Conservation (phyloP, 1,140 invertebrate genomes). For the Drosophila paulistorum region DNA sequence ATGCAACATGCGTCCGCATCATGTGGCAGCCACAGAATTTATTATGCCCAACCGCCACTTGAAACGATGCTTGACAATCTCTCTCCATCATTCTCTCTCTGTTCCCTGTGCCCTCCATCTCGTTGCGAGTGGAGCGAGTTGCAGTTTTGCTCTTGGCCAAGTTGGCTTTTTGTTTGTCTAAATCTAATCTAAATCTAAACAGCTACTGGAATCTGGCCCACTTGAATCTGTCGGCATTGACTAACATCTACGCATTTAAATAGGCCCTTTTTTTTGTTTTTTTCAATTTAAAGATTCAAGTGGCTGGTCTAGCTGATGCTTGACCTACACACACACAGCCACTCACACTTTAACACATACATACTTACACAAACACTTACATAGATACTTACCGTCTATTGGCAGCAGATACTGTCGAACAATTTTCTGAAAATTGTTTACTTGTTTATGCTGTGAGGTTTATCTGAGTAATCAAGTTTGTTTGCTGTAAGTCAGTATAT, state of each 20-base stretch:
- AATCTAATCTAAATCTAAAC: conserved; percentile 46
- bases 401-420: conserved; percentile 31
- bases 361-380: conserved; percentile 17
- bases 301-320: conserved; percentile 39
- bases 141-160: conserved; percentile 54
- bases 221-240: conserved; percentile 60
- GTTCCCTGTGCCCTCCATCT: conserved; percentile 37
- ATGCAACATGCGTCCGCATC: conserved; percentile 60
- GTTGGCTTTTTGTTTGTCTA: conserved; percentile 60
- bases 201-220: conserved; percentile 52
- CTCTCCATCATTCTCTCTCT: conserved; percentile 2
- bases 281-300: conserved; percentile 38
- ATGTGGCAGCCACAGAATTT: conserved; percentile 69
- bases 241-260: conserved; percentile 60
- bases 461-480: conserved; percentile 47
- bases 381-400: conserved; percentile 44
- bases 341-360: conserved; percentile 14
- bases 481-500: conserved; percentile 11
- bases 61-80: conserved; percentile 55
- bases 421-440: conserved; percentile 52
- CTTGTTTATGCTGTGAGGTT: conserved; percentile 29
- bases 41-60: conserved; percentile 68
- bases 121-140: conserved; percentile 37
- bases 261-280: conserved; percentile 55
- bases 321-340: conserved; percentile 50